phyloP scores from a whole-genome alignment of 1,140 invertebrate genomes.

The Stratiolaelaps scimitus region DNA sequence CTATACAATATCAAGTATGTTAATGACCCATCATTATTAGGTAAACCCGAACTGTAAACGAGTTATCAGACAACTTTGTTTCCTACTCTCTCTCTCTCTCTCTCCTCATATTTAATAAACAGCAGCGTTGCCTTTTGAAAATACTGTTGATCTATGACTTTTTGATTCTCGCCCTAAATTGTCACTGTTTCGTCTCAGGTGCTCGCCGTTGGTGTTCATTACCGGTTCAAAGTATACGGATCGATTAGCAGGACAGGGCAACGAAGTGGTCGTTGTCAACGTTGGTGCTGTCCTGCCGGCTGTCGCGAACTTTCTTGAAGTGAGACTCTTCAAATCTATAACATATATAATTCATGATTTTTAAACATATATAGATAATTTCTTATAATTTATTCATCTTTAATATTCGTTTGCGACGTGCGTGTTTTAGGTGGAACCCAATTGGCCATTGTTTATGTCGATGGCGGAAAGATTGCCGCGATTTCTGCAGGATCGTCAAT shows the following conservation, averaged over 20 bases:
- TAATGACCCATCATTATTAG: no score
- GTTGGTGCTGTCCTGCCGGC: slow-evolving; percentile 1
- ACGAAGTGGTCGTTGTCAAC: slow-evolving; percentile 18
- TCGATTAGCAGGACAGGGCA: neutral
- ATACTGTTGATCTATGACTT: no score
- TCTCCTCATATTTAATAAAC: no score
- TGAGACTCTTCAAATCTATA: neutral
- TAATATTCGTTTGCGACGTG: neutral
- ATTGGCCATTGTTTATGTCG: slow-evolving; percentile 16
- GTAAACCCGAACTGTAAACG: no score
- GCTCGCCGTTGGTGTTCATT: slow-evolving; percentile 16
- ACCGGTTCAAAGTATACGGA: neutral
- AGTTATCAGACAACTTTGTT: no score
- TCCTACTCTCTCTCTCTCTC: no score
- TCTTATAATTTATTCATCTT: no score
- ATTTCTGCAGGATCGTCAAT: slow-evolving; percentile 7
- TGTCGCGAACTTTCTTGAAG: neutral
- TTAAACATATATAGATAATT: no score
- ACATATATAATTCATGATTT: no score
- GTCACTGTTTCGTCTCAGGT: neutral
- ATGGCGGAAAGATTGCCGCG: slow-evolving; percentile 5
- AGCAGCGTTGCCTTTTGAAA: no score
- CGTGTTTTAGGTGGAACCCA: neutral
- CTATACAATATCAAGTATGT: no score
- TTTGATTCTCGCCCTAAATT: no score